Evolutionary conservation across 2,113 vertebrate genomes (phyloP).

Genomic region (Pseudopipra pipra): DNA sequence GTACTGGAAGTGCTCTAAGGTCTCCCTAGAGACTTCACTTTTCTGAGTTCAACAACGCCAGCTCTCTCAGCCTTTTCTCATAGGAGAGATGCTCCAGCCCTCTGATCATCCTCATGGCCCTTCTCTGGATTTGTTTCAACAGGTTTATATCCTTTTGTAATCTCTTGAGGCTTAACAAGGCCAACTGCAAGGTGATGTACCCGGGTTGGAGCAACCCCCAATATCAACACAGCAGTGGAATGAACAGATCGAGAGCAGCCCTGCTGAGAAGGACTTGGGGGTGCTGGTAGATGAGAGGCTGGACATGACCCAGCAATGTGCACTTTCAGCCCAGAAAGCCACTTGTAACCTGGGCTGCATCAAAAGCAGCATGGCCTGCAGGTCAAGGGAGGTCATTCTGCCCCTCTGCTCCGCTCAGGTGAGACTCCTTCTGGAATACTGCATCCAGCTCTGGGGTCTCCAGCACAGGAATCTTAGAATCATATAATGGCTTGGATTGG

Average conservation of each 20-base stretch:
- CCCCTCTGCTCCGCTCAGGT: rapidly evolving
- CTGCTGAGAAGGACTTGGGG: rapidly evolving
- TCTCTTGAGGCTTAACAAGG: neutral
- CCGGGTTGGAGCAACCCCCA: rapidly evolving
- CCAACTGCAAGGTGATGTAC: no score
- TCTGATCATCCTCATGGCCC: neutral
- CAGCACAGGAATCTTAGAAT: neutral
- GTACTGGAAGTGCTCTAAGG: neutral
- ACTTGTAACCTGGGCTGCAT: neutral
- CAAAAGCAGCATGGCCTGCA: neutral
- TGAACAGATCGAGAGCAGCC: rapidly evolving
- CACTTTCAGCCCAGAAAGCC: neutral
- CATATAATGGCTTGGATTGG: neutral
- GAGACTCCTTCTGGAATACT: neutral
- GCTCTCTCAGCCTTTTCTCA: neutral
- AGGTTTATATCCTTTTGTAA: neutral
- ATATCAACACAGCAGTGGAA: neutral
- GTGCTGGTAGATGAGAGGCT: neutral
- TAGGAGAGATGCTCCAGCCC: neutral
- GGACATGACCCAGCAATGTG: neutral
- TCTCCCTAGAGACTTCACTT: neutral
- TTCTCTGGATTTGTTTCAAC: neutral
- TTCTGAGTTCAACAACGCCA: neutral
- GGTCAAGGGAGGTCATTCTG: neutral
- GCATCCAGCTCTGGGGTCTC: neutral